Conservation (phyloP, 2,113 vertebrate species). For the Manacus vitellinus region DNA sequence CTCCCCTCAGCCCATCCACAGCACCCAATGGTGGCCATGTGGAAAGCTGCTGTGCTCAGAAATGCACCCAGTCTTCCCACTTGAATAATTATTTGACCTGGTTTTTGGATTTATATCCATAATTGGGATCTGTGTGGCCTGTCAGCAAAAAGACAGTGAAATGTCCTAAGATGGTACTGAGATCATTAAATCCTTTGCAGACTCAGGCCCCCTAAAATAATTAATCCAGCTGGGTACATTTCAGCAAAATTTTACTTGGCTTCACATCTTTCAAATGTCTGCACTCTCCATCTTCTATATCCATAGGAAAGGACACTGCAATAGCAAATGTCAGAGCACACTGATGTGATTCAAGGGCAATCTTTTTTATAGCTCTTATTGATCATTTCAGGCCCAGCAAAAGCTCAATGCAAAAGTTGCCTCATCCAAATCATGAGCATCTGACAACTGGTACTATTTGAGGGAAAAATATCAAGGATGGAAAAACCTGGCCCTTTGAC, state of each 20-base stretch:
- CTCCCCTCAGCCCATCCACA: background rate
- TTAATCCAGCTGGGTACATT: background rate
- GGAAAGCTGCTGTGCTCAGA: background rate
- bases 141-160: background rate
- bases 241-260: background rate
- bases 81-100: background rate
- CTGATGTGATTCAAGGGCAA: background rate
- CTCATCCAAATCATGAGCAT: background rate
- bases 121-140: background rate
- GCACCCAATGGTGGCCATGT: fast-evolving
- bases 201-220: background rate
- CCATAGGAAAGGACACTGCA: background rate
- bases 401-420: background rate
- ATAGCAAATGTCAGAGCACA: background rate
- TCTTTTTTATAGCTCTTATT: background rate
- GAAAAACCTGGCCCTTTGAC: background rate
- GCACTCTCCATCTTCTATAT: background rate
- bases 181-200: background rate
- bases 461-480: background rate
- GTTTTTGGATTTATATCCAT: background rate
- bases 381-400: background rate
- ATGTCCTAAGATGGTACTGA: background rate
- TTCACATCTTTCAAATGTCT: background rate
- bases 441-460: background rate
- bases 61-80: background rate